These are phyloP conservation scores for Formicarius rufipectus DNA, from an alignment of 2,113 vertebrate species.

Conservation along the genomic window DNA sequence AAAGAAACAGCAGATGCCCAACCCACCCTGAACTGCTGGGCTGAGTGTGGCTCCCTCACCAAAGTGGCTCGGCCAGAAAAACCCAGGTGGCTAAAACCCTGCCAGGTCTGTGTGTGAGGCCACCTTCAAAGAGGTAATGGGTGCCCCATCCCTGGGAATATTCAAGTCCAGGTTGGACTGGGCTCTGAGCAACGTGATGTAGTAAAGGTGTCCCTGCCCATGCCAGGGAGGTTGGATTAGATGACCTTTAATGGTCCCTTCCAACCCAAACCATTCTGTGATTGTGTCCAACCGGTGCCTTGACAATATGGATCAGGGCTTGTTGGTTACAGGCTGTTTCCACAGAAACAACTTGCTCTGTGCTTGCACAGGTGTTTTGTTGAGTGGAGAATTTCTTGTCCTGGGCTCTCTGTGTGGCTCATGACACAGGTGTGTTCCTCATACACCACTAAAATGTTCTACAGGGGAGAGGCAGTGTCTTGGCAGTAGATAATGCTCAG, in stretches of 20 bases:
- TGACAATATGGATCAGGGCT: not conserved
- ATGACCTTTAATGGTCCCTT: not conserved
- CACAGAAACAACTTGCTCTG: not conserved
- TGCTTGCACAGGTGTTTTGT: not conserved
- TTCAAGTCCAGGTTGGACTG: not conserved
- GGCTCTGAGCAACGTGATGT: not conserved
- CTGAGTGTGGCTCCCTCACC: not conserved
- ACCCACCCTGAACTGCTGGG: not conserved
- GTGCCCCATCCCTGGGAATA: not conserved
- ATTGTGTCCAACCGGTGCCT: not conserved
- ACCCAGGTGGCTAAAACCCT: not conserved
- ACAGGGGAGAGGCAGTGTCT: not conserved
- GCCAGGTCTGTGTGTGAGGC: not conserved
- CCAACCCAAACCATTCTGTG: not conserved
- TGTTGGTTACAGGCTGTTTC: not conserved
- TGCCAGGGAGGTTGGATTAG: not conserved
- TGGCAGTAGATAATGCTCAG: not conserved
- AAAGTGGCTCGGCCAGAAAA: not conserved
- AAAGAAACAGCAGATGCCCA: not conserved
- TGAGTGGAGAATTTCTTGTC: not conserved
- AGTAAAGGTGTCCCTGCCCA: not conserved
- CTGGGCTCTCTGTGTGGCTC: not conserved
- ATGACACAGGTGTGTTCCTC: rapidly evolving
- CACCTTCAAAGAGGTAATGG: not conserved
- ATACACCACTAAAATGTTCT: rapidly evolving